Evolutionary conservation across 2,797 vertebrate species (phyloP), one percentile per base, ranked within the genome.

Genomic region (Diplodus puntazzo): DNA sequence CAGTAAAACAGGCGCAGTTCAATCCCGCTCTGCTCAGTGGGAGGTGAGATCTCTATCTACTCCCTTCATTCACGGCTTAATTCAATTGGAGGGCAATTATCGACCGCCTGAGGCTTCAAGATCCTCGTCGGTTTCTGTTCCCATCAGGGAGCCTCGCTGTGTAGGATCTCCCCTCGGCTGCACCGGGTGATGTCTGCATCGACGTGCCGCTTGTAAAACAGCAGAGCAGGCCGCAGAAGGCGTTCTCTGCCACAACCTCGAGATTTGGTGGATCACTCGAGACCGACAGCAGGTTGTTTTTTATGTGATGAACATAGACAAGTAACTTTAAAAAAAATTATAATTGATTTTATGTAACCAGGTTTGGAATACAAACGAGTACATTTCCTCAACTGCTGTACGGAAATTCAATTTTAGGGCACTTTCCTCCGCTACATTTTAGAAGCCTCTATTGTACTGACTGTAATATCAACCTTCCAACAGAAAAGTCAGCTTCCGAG

Each of bases 61-160:
- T 84, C 77, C 86, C 87, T 83, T 91, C 88, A 90, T 90, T 90
- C 88, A 82, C 91, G 83, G 90, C 85, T 93, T 95, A 89, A 94
- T 95, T 93, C 91, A 94, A 92, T 91, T 90, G 87, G 92, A 92
- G 86, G 86, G 86, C 92, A 93, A 92, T 93, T 94, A 94, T 92
- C 86, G 91, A 93, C 87, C 81, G 81, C 88, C 82, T 61, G 58
- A 80, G 89, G 87, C 87, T 89, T 86, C 84, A 57, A 81, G 90
- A 93, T 91, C 87, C 87, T 85, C 76, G 75, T 81, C 61, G 82
- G 87, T 89, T 89, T 87, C 73, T 90, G 77, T 86, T 91, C 86
- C 76, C 89, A 84, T 79, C 85, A 75, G 89, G 90, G 86, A 88
- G 85, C 73, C 81, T 79, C 23, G 34, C 82, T 72, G 67, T 46